These are phyloP conservation scores for Emydoidea blandingii DNA, from an alignment of 2,797 vertebrate genomes.

Conservation along the genomic window DNA sequence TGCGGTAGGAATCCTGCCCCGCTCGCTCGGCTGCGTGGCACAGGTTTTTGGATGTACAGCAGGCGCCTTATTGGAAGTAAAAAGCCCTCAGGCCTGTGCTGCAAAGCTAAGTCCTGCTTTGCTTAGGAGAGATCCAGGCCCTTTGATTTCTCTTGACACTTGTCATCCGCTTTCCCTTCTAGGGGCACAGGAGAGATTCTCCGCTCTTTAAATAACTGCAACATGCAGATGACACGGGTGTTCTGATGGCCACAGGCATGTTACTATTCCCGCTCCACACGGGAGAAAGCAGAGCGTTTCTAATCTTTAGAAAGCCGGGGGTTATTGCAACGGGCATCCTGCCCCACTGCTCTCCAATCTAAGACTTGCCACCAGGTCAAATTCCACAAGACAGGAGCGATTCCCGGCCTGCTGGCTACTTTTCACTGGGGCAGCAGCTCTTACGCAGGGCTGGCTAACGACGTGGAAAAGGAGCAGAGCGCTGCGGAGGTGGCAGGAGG, in stretches of 20 bases:
- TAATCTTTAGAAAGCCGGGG: background rate
- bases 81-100: background rate
- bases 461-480: background rate
- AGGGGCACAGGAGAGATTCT: background rate
- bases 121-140: background rate
- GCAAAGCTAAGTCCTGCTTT: background rate
- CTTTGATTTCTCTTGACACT: background rate
- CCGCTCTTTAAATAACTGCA: background rate
- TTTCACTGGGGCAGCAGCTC: background rate
- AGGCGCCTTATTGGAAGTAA: background rate
- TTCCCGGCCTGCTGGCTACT: background rate
- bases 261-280: background rate
- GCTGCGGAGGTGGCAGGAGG: background rate
- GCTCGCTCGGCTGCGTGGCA: background rate
- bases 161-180: background rate
- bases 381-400: background rate
- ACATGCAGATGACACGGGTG: background rate
- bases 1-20: no score
- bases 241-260: background rate
- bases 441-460: background rate
- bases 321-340: background rate
- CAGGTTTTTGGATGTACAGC: background rate
- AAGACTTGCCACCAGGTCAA: background rate
- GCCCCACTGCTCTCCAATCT: background rate
- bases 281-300: background rate